A percentile compares a stretch with the other conserved stretches of the same genome.
Evolutionary conservation across 2,113 vertebrate genomes (phyloP).

Genomic region (Pseudopodoces humilis): DNA sequence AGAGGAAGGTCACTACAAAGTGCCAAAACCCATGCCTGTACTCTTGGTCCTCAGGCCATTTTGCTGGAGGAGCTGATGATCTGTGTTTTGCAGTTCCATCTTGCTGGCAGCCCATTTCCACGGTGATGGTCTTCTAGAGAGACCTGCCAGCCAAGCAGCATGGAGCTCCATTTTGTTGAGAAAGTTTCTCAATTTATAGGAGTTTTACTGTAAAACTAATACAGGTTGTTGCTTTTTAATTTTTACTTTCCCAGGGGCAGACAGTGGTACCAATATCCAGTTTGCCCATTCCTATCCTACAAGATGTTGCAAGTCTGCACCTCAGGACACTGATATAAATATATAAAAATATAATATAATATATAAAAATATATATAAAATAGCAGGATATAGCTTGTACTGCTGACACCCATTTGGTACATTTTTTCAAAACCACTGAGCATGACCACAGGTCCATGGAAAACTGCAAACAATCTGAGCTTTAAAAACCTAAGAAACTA

Average conservation of each 20-base stretch:
- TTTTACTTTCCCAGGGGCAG: background rate
- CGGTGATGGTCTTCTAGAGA: background rate
- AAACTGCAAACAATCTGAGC: background rate
- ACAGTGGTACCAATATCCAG: background rate
- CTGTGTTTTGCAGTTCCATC: background rate
- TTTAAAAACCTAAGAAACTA: background rate
- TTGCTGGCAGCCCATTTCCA: background rate
- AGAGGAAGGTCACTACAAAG: background rate
- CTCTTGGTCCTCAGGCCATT: background rate
- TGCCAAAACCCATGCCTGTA: background rate
- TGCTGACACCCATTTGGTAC: background rate
- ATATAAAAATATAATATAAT: no score
- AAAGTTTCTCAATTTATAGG: background rate
- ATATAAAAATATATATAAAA: background rate
- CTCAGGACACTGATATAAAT: background rate
- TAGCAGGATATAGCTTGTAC: background rate
- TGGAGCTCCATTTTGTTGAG: background rate
- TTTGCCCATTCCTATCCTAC: background rate
- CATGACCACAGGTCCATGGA: background rate
- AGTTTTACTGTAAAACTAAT: background rate
- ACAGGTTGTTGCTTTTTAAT: background rate
- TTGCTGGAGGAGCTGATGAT: background rate
- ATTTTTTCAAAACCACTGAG: background rate
- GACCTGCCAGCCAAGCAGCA: background rate
- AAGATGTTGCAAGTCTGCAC: accelerated